These are phyloP conservation scores for Microctenopoma stevenorrisi DNA, from an alignment of 2,797 vertebrate species.

Conservation along the genomic window DNA sequence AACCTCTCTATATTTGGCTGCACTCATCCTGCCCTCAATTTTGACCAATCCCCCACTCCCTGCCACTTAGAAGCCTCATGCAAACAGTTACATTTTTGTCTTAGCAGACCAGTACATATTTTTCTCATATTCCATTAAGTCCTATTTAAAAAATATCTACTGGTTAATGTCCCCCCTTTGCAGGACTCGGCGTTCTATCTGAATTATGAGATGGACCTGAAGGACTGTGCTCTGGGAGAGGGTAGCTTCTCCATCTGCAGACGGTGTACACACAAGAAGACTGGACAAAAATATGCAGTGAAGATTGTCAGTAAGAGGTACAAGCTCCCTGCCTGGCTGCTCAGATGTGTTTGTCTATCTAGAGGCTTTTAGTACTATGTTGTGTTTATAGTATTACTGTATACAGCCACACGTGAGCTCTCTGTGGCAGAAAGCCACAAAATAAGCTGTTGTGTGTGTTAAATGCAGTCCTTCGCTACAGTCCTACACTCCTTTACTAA, in stretches of 20 bases:
- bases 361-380: slow-evolving; percentile 13
- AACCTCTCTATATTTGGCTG: not conserved
- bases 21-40: no score
- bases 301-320: slow-evolving; percentile 99
- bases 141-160: not conserved
- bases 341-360: slow-evolving; percentile 22
- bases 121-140: no score
- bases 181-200: slow-evolving; percentile 98
- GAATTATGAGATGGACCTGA: slow-evolving; percentile 96
- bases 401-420: slow-evolving; percentile 4
- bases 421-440: not conserved
- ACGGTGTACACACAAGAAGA: slow-evolving; percentile 95
- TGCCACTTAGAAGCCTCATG: no score
- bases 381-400: slow-evolving; percentile 29
- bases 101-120: no score
- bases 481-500: slow-evolving; percentile 2
- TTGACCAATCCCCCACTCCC: no score
- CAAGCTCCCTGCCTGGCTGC: not conserved
- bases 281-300: slow-evolving; percentile 93
- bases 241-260: slow-evolving; percentile 99
- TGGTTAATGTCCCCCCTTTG: not conserved
- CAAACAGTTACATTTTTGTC: no score
- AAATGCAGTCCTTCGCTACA: slow-evolving; percentile 5
- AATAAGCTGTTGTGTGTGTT: slow-evolving; percentile 16
- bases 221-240: slow-evolving; percentile 93